Evolutionary conservation across 1,140 invertebrate species (phyloP).

Genomic region (Drosophila nigrodunni): DNA sequence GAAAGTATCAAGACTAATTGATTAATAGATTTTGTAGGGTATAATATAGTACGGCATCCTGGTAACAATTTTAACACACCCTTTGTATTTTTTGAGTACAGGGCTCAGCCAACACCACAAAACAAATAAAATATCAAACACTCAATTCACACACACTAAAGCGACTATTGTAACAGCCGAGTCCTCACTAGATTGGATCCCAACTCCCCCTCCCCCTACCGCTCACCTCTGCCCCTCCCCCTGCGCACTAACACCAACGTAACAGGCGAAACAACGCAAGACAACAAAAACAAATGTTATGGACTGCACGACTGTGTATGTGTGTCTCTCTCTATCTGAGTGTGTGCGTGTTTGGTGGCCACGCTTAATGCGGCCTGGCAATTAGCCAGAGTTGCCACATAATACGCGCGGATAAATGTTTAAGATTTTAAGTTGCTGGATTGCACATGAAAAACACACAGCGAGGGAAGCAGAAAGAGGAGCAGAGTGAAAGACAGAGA

Average conservation of each 20-base stretch:
- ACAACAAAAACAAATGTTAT: conserved; percentile 40
- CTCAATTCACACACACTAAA: conserved; percentile 38
- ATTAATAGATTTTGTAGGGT: too few relatives aligned
- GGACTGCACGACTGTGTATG: conserved; percentile 14
- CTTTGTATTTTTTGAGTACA: too few relatives aligned
- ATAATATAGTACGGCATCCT: too few relatives aligned
- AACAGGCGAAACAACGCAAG: conserved; percentile 21
- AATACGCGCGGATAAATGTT: conserved; percentile 84
- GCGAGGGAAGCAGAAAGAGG: background rate
- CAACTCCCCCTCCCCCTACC: background rate
- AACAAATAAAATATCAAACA: conserved; percentile 27
- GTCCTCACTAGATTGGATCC: background rate
- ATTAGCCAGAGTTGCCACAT: conserved; percentile 84
- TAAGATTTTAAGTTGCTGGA: conserved; percentile 80
- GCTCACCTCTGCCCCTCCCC: background rate
- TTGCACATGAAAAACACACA: conserved; percentile 16
- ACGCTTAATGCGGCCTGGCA: conserved; percentile 66
- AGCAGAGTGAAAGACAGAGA: background rate
- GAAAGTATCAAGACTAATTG: too few relatives aligned
- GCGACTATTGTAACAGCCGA: conserved; percentile 11
- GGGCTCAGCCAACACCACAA: background rate
- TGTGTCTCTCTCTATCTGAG: conserved; percentile 22
- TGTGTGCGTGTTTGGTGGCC: conserved; percentile 40
- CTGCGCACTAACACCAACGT: background rate
- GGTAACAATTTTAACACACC: too few relatives aligned